phyloP scores from a whole-genome alignment of 2,113 vertebrate genomes.

The Dromaius novaehollandiae region DNA sequence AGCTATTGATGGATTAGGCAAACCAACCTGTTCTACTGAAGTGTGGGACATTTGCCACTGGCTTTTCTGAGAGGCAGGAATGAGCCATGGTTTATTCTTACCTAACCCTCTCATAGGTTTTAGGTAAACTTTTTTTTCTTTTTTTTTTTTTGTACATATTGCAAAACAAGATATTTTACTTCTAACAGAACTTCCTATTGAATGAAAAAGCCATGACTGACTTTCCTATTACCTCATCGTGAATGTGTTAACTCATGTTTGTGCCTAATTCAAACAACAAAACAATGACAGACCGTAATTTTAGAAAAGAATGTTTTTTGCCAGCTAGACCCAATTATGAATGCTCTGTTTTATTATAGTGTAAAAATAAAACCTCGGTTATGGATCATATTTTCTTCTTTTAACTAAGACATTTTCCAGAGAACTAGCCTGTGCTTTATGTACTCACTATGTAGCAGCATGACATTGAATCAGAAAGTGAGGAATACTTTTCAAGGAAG shows the following conservation, averaged over 20 bases:
- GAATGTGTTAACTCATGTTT: background rate
- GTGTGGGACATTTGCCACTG: constrained; percentile 14
- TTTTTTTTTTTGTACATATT: background rate
- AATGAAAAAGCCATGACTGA: background rate
- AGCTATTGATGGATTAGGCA: constrained; percentile 39
- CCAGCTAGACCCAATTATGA: background rate
- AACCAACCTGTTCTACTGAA: background rate
- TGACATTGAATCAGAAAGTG: background rate
- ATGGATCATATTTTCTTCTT: background rate
- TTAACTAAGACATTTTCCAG: background rate
- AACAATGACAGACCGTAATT: background rate
- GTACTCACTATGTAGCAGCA: accelerated
- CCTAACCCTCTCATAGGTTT: constrained; percentile 26
- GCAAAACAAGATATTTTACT: background rate
- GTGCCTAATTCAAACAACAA: background rate
- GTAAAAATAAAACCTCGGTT: background rate
- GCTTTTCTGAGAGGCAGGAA: background rate
- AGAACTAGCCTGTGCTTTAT: background rate
- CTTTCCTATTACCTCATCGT: background rate
- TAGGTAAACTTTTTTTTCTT: background rate
- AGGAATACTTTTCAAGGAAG: background rate
- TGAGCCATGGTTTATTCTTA: background rate
- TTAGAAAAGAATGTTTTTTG: background rate
- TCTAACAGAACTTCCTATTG: background rate
- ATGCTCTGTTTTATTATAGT: constrained; percentile 9